Percentiles rank a stretch among this genome's conserved stretches.
Conservation (phyloP, 2,113 vertebrate genomes). For the Cricetomys ansorgei region DNA sequence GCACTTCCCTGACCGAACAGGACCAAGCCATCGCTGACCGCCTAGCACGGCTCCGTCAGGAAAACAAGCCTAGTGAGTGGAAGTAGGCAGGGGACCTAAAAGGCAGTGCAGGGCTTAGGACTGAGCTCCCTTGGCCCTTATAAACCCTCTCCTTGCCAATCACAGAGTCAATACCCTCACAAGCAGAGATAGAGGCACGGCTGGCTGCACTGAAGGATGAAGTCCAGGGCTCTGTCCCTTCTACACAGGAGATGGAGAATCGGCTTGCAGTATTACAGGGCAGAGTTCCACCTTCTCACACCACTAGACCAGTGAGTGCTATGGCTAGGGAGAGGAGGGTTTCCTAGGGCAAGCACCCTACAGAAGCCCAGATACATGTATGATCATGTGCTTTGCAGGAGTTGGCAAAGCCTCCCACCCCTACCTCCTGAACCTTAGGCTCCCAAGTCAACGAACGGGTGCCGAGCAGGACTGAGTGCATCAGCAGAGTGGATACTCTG, state of each 20-base stretch:
- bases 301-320: constrained; percentile 87
- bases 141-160: neutral
- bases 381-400: neutral
- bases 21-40: constrained; percentile 94
- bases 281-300: constrained; percentile 86
- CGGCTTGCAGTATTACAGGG: constrained; percentile 92
- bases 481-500: constrained; percentile 8
- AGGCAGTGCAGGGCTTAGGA: neutral
- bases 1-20: constrained; percentile 88
- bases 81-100: neutral
- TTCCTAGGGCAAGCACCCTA: neutral
- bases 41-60: constrained; percentile 93
- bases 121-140: constrained; percentile 38
- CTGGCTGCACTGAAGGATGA: constrained; percentile 91
- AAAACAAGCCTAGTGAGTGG: constrained; percentile 92
- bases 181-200: constrained; percentile 94
- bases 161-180: constrained; percentile 91
- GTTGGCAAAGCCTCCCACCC: neutral
- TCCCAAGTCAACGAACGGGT: constrained; percentile 25
- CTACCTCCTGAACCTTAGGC: neutral
- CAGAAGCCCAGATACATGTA: constrained; percentile 1
- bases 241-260: constrained; percentile 92
- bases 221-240: constrained; percentile 87
- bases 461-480: neutral
- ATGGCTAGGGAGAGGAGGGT: neutral